Evolutionary conservation across 1,140 invertebrate species (phyloP), one percentile per base, ranked within the genome.

Genomic region (Callitettix versicolor): DNA sequence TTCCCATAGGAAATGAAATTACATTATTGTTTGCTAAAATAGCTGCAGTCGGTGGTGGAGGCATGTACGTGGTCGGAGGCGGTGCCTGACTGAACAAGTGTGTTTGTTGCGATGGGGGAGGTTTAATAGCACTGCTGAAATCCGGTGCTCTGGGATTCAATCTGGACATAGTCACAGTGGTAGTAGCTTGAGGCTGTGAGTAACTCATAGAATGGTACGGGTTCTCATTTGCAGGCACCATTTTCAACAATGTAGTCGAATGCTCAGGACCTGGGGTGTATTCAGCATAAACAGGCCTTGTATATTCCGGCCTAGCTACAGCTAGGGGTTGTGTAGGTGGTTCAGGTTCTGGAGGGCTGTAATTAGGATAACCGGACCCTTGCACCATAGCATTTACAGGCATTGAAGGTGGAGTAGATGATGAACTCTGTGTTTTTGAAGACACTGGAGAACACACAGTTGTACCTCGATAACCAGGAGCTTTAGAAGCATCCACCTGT

Each of bases 111-210:
- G 46, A 63, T 55, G 33, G 53, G 60, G 58, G 65, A 62, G 43
- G 65, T 58, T 58, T 63, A 53, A 59, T 65, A 11, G 72, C 72
- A 47, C 73, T 74, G 0, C 79, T 79, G 66, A 92, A 93, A 69
- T 91, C 88, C 1, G 88, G 88, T 17, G 90, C 89, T 63, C 89
- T 81, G 1, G 89, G 89, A 73, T 93, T 93, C 47, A 93, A 75
- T 47, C 87, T 77, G 33, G 87, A 91, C 71, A 81, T 81, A 60
- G 70, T 75, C 58, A 77, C 74, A 15, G 56, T 41, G 21, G 57
- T 30, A 18, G 54, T 51, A 20, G 56, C 49, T 18, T 56, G 55
- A 2, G 47, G 47, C 24, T 49, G 47, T 1, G 47, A 49, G n/a
- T 49, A 49, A 33, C 47, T 49, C 11, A 49, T 49, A 17, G 22